phyloP scores from a whole-genome alignment of 2,888 invertebrate genomes.

The Onchidella celtica region DNA sequence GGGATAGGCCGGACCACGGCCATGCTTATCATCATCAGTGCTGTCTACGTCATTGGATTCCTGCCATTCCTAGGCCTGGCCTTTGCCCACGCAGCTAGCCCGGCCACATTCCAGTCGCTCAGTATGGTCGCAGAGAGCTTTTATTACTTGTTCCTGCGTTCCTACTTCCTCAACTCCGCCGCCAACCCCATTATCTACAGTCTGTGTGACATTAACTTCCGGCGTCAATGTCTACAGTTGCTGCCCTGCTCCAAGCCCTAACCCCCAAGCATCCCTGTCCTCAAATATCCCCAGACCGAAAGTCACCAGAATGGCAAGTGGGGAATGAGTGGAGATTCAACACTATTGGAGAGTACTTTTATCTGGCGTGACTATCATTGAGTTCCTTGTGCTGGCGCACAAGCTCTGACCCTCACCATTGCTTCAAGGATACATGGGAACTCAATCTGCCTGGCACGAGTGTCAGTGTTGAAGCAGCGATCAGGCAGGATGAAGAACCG shows the following conservation, averaged over 20 bases:
- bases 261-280: not conserved
- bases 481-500: too few species aligned
- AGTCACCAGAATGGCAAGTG: too few species aligned
- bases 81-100: not conserved
- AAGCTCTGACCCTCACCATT: too few species aligned
- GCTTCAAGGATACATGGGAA: too few species aligned
- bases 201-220: conserved; percentile 40
- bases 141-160: conserved; percentile 32
- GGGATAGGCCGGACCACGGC: conserved; percentile 29
- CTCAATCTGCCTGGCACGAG: too few species aligned
- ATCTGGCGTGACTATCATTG: too few species aligned
- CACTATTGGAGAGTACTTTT: too few species aligned
- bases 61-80: conserved; percentile 14
- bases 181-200: conserved; percentile 43
- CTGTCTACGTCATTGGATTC: conserved; percentile 35
- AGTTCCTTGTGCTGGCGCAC: too few species aligned
- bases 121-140: not conserved
- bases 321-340: too few species aligned
- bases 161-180: conserved; percentile 40
- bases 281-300: too few species aligned
- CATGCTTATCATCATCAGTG: conserved; percentile 46
- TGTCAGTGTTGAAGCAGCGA: too few species aligned
- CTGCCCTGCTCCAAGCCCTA: not conserved
- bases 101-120: conserved; percentile 3
- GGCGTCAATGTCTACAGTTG: conserved; percentile 7